phyloP scores from a whole-genome alignment of 53 echinoderm and acorn worm species.

The Henricia sp. region DNA sequence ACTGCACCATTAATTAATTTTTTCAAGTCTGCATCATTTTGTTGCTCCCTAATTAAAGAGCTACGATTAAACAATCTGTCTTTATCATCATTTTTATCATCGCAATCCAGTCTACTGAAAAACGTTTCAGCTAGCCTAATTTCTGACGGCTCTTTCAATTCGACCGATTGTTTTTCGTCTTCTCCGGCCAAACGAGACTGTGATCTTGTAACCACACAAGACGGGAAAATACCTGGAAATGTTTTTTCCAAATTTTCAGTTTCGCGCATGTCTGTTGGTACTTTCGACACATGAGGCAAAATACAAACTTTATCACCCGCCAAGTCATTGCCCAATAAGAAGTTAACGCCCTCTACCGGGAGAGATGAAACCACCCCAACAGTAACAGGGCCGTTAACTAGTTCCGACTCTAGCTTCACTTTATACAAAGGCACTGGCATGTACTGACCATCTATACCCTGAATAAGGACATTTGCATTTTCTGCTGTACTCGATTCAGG shows the following conservation, averaged over 20 bases:
- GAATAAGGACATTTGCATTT: constrained; percentile 60
- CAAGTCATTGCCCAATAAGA: constrained; percentile 67
- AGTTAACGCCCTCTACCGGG: constrained; percentile 56
- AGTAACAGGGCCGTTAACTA: constrained; percentile 37
- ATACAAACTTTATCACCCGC: constrained; percentile 35
- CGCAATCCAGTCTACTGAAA: background rate
- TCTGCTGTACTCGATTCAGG: constrained; percentile 30
- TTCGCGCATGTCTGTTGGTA: background rate
- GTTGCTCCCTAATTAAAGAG: constrained; percentile 32
- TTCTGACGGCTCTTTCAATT: background rate
- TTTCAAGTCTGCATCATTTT: constrained; percentile 5
- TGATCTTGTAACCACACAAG: constrained; percentile 69
- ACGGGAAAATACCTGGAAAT: constrained; percentile 60
- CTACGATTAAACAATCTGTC: background rate
- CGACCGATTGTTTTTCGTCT: background rate
- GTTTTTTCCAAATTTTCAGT: constrained; percentile 29
- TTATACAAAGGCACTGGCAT: constrained; percentile 41
- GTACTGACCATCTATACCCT: constrained; percentile 59
- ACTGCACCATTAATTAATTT: background rate
- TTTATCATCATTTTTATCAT: background rate
- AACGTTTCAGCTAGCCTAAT: background rate
- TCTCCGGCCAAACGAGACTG: constrained; percentile 20
- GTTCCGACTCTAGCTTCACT: constrained; percentile 41
- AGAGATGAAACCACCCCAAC: constrained; percentile 63
- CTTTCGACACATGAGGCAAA: background rate